These are phyloP conservation scores for Ginglymostoma cirratum DNA, from an alignment of 2,113 vertebrate genomes.

Conservation along the genomic window DNA sequence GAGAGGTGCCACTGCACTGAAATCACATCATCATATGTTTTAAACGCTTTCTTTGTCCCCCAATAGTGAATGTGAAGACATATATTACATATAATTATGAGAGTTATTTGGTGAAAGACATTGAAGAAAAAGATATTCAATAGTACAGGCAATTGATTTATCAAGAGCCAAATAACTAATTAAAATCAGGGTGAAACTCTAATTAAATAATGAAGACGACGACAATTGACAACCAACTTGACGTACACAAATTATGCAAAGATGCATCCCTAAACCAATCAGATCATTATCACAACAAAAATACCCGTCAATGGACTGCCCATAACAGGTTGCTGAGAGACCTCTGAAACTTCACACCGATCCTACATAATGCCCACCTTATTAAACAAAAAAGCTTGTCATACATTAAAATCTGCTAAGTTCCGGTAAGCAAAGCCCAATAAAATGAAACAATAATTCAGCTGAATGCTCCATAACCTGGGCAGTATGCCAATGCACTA, in stretches of 20 bases:
- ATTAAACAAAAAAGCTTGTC: not conserved
- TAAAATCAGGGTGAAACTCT: not conserved
- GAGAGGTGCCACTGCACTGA: not conserved
- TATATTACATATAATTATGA: not conserved
- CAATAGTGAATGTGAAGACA: not conserved
- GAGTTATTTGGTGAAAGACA: not conserved
- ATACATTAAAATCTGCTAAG: not conserved
- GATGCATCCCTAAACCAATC: not conserved
- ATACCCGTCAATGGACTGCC: not conserved
- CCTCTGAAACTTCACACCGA: not conserved
- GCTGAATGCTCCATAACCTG: conserved; percentile 9
- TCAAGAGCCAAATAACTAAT: not conserved
- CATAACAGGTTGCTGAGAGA: not conserved
- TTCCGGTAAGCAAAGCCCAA: not conserved
- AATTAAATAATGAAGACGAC: not conserved
- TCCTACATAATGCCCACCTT: not conserved
- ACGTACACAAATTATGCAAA: not conserved
- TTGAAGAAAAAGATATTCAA: not conserved
- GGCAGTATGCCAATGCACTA: not conserved
- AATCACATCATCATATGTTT: not conserved
- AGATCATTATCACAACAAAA: not conserved
- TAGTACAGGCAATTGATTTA: not conserved
- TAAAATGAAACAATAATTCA: conserved; percentile 12
- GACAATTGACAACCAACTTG: not conserved
- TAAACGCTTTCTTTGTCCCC: not conserved